Percentiles rank a stretch among this genome's conserved stretches.
Evolutionary conservation across 1,140 invertebrate species (phyloP).

Genomic region (Megathymus violae): DNA sequence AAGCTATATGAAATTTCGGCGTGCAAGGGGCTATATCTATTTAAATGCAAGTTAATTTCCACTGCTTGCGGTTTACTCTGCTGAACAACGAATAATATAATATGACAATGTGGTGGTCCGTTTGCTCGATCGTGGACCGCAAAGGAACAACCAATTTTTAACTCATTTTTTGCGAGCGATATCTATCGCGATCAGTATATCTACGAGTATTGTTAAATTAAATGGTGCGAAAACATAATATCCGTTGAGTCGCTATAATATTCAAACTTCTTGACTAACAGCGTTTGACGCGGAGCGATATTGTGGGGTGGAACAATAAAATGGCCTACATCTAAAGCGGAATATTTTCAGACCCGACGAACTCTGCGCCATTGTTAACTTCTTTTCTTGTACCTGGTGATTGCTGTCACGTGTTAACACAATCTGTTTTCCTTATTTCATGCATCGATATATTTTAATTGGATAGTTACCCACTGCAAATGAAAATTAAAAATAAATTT

Average conservation of each 20-base stretch:
- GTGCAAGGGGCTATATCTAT: too few relatives aligned
- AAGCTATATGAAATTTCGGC: too few relatives aligned
- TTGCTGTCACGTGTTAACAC: background rate
- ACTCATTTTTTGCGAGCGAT: background rate
- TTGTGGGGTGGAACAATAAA: conserved; percentile 19
- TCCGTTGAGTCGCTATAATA: conserved; percentile 2
- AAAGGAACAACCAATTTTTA: too few relatives aligned
- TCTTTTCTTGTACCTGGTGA: conserved; percentile 1
- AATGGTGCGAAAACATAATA: conserved; percentile 2
- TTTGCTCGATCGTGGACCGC: too few relatives aligned
- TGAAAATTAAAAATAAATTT: too few relatives aligned
- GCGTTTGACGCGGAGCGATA: background rate
- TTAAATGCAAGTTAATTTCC: too few relatives aligned
- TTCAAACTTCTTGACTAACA: background rate
- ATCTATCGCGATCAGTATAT: background rate
- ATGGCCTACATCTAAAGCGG: conserved; percentile 1
- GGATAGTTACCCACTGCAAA: too few relatives aligned
- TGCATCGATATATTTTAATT: too few relatives aligned
- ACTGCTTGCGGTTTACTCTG: too few relatives aligned
- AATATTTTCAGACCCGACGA: conserved; percentile 5
- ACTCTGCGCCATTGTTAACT: conserved; percentile 9
- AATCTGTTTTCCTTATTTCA: too few relatives aligned
- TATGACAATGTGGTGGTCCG: too few relatives aligned
- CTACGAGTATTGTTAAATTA: background rate
- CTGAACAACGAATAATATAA: too few relatives aligned